Evolutionary conservation across 2,113 vertebrate genomes (phyloP).

Genomic region (Cinclus mexicanus): DNA sequence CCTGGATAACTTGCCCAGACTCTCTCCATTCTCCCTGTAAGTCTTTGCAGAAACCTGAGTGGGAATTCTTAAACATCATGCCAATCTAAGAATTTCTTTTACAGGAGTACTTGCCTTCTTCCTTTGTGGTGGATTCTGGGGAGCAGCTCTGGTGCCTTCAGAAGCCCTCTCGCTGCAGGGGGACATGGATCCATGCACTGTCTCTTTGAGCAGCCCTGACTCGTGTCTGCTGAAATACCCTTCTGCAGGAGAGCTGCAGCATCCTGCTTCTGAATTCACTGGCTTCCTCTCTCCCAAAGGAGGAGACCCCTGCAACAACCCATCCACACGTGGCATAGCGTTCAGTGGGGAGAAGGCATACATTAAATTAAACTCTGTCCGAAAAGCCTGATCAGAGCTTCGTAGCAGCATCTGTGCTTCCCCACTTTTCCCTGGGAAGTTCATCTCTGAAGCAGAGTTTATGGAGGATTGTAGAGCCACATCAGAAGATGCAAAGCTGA

Average conservation of each 20-base stretch:
- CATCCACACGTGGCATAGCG: conserved; percentile 86
- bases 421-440: conserved; percentile 75
- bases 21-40: not conserved
- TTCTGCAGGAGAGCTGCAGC: conserved; percentile 87
- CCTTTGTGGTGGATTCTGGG: conserved; percentile 93
- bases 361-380: conserved; percentile 99
- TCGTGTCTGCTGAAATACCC: conserved; percentile 85
- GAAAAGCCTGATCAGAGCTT: conserved; percentile 91
- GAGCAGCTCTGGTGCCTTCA: conserved; percentile 84
- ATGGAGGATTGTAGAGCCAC: conserved; percentile 75
- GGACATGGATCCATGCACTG: conserved; percentile 82
- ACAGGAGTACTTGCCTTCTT: conserved; percentile 88
- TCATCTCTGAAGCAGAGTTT: conserved; percentile 72
- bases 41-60: not conserved
- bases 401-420: conserved; percentile 78
- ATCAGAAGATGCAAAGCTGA: conserved; percentile 76
- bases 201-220: conserved; percentile 85
- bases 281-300: conserved; percentile 81
- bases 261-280: conserved; percentile 84
- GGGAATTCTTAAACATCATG: not conserved
- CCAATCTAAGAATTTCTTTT: not conserved
- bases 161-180: conserved; percentile 85
- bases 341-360: conserved; percentile 98
- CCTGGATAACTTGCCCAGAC: not conserved
- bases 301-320: conserved; percentile 75